Base-by-base conservation (phyloP, 1,140 invertebrate genomes). In the Sycophaga agraensis region DNA sequence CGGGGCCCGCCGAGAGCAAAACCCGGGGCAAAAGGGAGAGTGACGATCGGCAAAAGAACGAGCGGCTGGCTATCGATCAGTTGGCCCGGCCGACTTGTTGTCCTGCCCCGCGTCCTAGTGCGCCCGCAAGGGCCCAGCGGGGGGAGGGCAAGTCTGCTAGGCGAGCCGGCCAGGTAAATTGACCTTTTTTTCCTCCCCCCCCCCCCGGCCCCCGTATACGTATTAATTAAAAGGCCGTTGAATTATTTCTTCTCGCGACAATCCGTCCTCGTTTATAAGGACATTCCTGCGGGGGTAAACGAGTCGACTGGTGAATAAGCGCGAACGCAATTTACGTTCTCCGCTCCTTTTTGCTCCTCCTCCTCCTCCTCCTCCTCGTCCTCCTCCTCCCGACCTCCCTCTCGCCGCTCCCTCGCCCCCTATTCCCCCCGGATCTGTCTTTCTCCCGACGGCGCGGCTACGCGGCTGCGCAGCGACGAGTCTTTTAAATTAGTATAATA, bases 191-290 rank as follows among this genome's bases (percentile, higher is more conserved):
- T n/a, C 5, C 37, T 24, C 22, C 24, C 35, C 62, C 43, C 48
- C 37, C 21, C 17, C 7, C 9, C 16, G 8, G 17, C 24, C 11
- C 55, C 49, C 31, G 35, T 59, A 24, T 28, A 59, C 39, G 45
- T 55, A 65, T 63, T 63, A 63, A 63, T 63, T 63, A 63, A 63
- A 63, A 39, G 19, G 19, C 54, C 54, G 46, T 35, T 58, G 46
- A 63, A 46, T 63, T 63, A 57, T 58, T 63, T 63, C 46, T 53
- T 53, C 61, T 63, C 39, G 54, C 54, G 46, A 57, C 54, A 57
- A 63, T 63, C 54, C 49, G 54, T 63, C 61, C 61, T 50, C 46
- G 54, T 58, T 63, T 63, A 63, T 63, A 57, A 35, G 61, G 22
- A 51, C 54, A 50, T 55, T 62, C 39, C 50, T 37, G n/a, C 26